Evolutionary conservation across 23 tunicate genomes (phyloP), one percentile per base, ranked within the genome.

Genomic region (Halocynthia roretzi): DNA sequence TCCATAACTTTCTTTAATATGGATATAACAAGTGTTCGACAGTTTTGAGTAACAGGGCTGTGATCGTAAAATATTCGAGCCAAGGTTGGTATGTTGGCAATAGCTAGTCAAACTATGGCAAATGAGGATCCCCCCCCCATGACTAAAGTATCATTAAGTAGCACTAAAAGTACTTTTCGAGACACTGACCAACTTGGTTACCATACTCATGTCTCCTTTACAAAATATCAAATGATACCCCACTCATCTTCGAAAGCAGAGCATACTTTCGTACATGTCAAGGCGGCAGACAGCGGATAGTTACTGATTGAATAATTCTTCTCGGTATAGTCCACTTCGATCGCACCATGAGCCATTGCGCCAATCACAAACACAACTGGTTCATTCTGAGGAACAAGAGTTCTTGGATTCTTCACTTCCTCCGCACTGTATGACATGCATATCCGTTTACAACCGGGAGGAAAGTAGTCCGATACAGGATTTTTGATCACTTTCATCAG

Each of bases 321-420:
- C 63, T 95, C 99, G 0, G 84, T 83, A 67, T 85, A 95, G 21
- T 80, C 83, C 65, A 84, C 92, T 60, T 89, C 80, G 48, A 91
- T 74, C 86, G 82, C 70, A 10, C 99, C 99, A 57, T 95, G 96
- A 20, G 99, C 99, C 92, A 95, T 95, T 49, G 99, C 99, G 8
- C 99, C 99, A 44, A 95, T 85, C 7, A 95, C 86, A 82, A 89
- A 83, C 6, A 76, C 96, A 51, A 89, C 81, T 0, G 90, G 91
- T 54, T 94, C 77, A 62, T 95, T 82, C 15, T 60, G 51, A 7
- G 83, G 87, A 6, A 82, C 96, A 65, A 95, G n/a, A 10, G 78
- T 71, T 52, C 72, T 67, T 18, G 81, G 85, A 8, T 70, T 69
- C 12, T 78, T 80, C 7, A 95, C 61, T 19, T 71, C 79, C 10